A percentile compares a stretch with the other conserved stretches of the same genome.
phyloP scores from a whole-genome alignment of 1,140 invertebrate genomes.

The Trinorchestia longiramus region DNA sequence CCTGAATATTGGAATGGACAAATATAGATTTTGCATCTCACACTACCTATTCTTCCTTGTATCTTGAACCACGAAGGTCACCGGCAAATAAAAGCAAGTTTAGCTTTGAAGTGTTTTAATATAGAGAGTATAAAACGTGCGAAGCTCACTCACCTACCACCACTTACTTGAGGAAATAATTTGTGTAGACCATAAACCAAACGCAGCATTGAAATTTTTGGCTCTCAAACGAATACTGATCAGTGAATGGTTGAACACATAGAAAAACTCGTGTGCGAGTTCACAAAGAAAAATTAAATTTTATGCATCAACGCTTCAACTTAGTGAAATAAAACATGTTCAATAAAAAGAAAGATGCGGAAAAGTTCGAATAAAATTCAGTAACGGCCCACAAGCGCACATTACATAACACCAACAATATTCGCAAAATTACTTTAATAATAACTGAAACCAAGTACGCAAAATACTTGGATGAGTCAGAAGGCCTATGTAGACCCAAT shows the following conservation, averaged over 20 bases:
- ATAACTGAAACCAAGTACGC: not conserved
- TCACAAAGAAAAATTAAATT: not conserved
- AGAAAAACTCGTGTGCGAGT: not conserved
- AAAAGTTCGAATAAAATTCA: not conserved
- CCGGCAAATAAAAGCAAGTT: not conserved
- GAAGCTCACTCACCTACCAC: not conserved
- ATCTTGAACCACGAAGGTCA: not conserved
- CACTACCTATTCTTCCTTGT: not conserved
- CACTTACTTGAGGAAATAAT: too few species aligned
- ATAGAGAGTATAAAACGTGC: not conserved
- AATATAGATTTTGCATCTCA: too few species aligned
- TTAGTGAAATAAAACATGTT: not conserved
- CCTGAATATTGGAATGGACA: too few species aligned
- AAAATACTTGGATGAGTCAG: not conserved
- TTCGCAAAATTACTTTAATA: not conserved
- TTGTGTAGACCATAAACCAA: not conserved
- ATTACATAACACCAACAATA: not conserved
- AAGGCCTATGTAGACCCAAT: not conserved
- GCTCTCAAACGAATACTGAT: not conserved
- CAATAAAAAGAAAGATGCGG: not conserved
- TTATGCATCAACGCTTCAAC: not conserved
- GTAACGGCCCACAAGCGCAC: not conserved
- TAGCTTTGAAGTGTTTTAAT: not conserved
- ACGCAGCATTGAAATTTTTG: not conserved
- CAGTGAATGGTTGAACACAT: not conserved